Percentiles rank a stretch among this genome's conserved stretches.
Conservation (phyloP, 2,113 vertebrate genomes). For the Tor tambroides region DNA sequence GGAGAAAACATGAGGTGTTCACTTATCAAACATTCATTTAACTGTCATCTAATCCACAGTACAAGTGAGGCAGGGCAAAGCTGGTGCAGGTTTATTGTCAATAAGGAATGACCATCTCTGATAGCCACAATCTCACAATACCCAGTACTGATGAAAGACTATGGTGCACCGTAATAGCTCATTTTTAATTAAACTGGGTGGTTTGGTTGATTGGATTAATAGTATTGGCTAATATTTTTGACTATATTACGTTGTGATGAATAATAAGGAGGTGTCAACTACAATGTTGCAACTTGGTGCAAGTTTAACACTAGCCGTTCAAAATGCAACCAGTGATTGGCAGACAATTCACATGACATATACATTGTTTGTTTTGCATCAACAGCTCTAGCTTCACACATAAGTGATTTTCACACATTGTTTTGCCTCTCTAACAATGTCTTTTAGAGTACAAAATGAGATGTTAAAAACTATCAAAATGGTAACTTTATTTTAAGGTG, state of each 20-base stretch:
- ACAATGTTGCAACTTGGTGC: neutral
- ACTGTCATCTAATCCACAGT: neutral
- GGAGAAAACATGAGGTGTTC: conserved; percentile 41
- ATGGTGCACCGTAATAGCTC: neutral
- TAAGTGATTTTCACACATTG: neutral
- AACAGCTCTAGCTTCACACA: neutral
- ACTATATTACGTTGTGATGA: neutral
- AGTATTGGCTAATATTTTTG: neutral
- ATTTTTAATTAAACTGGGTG: neutral
- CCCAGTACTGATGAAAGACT: neutral
- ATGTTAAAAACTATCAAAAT: neutral
- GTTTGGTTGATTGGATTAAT: neutral
- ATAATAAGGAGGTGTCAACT: neutral
- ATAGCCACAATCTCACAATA: neutral
- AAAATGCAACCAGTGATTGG: neutral
- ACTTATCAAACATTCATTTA: conserved; percentile 38
- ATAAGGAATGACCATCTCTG: neutral
- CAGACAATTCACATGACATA: neutral
- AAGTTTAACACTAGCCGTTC: neutral
- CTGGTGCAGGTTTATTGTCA: neutral
- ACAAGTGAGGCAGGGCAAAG: neutral
- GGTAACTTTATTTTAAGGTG: neutral
- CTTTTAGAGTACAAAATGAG: neutral
- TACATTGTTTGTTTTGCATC: neutral
- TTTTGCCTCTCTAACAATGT: neutral